A percentile compares a stretch with the other conserved stretches of the same genome.
phyloP scores from a whole-genome alignment of 2,113 vertebrate species.

The Callospermophilus lateralis region DNA sequence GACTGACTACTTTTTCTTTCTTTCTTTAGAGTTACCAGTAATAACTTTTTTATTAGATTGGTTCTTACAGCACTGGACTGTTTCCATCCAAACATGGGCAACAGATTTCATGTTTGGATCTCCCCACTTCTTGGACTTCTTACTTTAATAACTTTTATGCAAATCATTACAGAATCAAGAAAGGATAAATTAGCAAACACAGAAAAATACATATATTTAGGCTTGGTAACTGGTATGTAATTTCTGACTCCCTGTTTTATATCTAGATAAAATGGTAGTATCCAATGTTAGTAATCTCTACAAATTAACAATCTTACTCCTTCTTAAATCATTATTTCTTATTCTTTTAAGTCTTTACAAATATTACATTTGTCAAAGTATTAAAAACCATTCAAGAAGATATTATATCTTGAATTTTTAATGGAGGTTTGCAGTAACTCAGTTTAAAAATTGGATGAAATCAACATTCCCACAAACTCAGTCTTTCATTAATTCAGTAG shows the following conservation, averaged over 20 bases:
- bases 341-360: not conserved
- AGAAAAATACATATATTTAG: not conserved
- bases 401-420: conserved; percentile 77
- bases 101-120: not conserved
- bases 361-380: not conserved
- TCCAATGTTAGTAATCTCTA: not conserved
- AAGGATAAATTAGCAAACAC: not conserved
- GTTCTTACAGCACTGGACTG: not conserved
- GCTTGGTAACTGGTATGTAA: not conserved
- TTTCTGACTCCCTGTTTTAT: not conserved
- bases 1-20: not conserved
- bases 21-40: not conserved
- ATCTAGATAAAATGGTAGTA: not conserved
- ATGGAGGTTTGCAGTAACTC: conserved; percentile 62
- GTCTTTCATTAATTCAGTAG: conserved; percentile 61
- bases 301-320: not conserved
- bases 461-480: conserved; percentile 36
- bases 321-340: not conserved
- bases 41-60: not conserved
- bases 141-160: not conserved
- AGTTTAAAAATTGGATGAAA: conserved; percentile 78
- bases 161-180: not conserved
- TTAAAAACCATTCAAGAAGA: not conserved
- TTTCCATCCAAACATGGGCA: too few species aligned
- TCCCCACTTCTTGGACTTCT: not conserved